Conservation (phyloP, 2,797 vertebrate species). For the Hypotaenidia okinawae region DNA sequence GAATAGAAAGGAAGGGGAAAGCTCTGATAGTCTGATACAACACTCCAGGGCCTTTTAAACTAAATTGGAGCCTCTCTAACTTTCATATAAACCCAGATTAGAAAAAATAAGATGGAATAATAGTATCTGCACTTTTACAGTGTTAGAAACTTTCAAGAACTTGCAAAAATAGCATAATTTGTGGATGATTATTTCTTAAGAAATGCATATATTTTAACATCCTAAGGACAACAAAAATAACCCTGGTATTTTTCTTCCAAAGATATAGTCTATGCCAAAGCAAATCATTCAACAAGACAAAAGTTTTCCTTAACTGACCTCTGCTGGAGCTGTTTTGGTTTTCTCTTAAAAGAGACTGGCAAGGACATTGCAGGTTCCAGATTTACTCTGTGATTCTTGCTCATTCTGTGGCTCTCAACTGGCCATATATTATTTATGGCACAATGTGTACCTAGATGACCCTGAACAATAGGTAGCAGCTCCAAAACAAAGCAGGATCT, state of each 20-base stretch:
- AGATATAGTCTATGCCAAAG: not conserved
- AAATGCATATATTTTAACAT: not conserved
- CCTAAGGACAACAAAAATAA: not conserved
- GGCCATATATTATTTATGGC: constrained; percentile 10
- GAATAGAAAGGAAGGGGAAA: not conserved
- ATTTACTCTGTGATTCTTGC: not conserved
- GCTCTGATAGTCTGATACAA: not conserved
- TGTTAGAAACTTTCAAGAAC: not conserved
- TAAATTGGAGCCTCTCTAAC: not conserved
- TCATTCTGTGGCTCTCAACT: not conserved
- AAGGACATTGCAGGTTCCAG: not conserved
- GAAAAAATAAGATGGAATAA: not conserved
- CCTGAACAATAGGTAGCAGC: not conserved
- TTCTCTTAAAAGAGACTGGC: not conserved
- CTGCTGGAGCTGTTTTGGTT: not conserved
- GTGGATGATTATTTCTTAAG: not conserved
- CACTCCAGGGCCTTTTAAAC: not conserved
- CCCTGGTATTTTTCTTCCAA: not conserved
- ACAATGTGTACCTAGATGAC: not conserved
- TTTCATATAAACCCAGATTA: not conserved
- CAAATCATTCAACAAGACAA: not conserved
- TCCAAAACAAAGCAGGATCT: not conserved
- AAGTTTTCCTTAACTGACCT: constrained; percentile 35
- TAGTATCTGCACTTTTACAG: not conserved
- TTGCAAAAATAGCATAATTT: not conserved